Conservation (phyloP, 2,113 vertebrate species). For the Trochalopteron elliotii region DNA sequence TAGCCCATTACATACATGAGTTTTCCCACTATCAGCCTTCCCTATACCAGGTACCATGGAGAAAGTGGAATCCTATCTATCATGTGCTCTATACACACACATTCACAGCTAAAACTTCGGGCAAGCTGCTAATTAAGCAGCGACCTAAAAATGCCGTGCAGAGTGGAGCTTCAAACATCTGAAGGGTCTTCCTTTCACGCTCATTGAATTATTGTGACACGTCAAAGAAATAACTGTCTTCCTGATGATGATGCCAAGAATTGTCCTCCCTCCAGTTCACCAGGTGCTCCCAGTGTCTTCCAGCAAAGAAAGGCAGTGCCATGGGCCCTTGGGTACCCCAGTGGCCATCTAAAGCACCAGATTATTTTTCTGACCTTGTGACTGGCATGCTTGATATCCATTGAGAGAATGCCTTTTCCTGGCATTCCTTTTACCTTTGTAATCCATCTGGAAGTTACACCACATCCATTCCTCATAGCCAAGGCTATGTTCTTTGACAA, state of each 20-base stretch:
- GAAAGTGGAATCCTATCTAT: neutral
- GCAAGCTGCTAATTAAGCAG: slow-evolving; percentile 12
- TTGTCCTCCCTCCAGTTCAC: neutral
- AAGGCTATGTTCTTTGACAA: neutral
- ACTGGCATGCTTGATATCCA: neutral
- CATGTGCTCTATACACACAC: fast-evolving
- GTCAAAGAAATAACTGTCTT: neutral
- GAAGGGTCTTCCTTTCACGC: neutral
- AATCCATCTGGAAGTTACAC: neutral
- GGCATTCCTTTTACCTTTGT: neutral
- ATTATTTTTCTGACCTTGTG: neutral
- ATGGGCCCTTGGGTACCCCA: neutral
- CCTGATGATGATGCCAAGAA: neutral
- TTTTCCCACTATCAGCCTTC: neutral
- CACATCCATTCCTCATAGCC: neutral
- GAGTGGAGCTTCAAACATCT: neutral
- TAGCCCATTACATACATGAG: neutral
- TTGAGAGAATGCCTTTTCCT: neutral
- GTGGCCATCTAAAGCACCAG: neutral
- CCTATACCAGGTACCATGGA: fast-evolving
- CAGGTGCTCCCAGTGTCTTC: neutral
- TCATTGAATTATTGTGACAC: neutral
- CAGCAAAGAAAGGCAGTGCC: neutral
- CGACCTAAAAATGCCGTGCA: neutral
- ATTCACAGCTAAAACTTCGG: neutral